phyloP scores from a whole-genome alignment of 1,140 invertebrate genomes.

The Zelostemma sp. region DNA sequence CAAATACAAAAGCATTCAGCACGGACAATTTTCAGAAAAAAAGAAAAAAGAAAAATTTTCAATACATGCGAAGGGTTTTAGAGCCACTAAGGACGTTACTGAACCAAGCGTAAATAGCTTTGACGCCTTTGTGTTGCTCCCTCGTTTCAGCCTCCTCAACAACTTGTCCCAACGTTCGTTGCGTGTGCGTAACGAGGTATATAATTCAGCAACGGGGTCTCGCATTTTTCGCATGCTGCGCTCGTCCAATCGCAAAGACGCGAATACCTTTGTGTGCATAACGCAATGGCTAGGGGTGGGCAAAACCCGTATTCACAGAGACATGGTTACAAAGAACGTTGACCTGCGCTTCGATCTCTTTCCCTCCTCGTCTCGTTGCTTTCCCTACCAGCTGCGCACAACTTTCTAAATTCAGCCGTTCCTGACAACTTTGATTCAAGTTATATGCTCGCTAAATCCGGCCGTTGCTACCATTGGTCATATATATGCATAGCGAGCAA shows the following conservation, averaged over 20 bases:
- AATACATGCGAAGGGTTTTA: background rate
- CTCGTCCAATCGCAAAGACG: constrained; percentile 6
- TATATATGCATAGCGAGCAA: constrained; percentile 29
- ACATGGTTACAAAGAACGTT: constrained; percentile 35
- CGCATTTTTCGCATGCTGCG: constrained; percentile 12
- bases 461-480: constrained; percentile 28
- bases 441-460: constrained; percentile 29
- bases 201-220: constrained; percentile 36
- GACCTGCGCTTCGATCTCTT: constrained; percentile 25
- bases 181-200: constrained; percentile 24
- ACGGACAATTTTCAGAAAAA: too few species aligned
- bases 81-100: constrained; percentile 10
- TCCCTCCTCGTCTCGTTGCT: constrained; percentile 27
- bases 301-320: background rate
- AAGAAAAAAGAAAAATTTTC: too few species aligned
- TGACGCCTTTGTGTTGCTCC: constrained; percentile 27
- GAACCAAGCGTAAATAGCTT: constrained; percentile 17
- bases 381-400: constrained; percentile 55
- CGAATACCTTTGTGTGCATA: background rate
- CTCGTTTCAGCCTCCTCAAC: constrained; percentile 32
- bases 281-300: background rate
- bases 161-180: constrained; percentile 25
- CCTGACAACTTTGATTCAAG: constrained; percentile 46
- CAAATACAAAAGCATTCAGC: too few species aligned
- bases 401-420: constrained; percentile 54